These are phyloP conservation scores for Papilio protenor DNA, from an alignment of 2,888 invertebrate species.

Conservation along the genomic window DNA sequence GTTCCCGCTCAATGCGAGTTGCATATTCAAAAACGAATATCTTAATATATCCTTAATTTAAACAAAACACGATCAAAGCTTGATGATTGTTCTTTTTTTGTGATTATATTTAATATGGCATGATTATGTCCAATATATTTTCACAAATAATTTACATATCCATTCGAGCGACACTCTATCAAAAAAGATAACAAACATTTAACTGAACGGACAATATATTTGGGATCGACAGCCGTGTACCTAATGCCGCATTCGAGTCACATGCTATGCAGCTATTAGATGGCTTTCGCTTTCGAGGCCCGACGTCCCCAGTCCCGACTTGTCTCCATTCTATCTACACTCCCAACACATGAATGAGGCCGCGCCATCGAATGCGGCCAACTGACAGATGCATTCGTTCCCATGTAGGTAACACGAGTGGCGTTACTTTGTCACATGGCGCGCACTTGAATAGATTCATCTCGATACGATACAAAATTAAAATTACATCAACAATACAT, in stretches of 20 bases:
- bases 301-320: conserved; percentile 46
- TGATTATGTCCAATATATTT: background rate
- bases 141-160: background rate
- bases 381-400: conserved; percentile 70
- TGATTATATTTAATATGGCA: background rate
- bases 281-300: conserved; percentile 52
- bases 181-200: conserved; percentile 7
- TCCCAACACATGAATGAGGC: conserved; percentile 63
- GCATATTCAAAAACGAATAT: conserved; percentile 19
- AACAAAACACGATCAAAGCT: background rate
- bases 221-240: conserved; percentile 30
- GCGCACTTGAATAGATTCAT: conserved; percentile 56
- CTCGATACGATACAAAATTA: conserved; percentile 51
- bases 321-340: conserved; percentile 53
- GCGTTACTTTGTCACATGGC: conserved; percentile 54
- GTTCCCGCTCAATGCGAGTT: conserved; percentile 34
- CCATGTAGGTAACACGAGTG: conserved; percentile 62
- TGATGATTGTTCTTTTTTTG: no score
- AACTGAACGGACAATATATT: conserved; percentile 27
- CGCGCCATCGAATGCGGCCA: conserved; percentile 59
- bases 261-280: conserved; percentile 52
- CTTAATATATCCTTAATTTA: background rate
- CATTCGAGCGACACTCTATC: background rate
- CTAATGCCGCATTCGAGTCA: conserved; percentile 52
- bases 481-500: conserved; percentile 55